These are phyloP conservation scores for Drosophila subquinaria DNA, from an alignment of 2,888 invertebrate species.

Conservation along the genomic window DNA sequence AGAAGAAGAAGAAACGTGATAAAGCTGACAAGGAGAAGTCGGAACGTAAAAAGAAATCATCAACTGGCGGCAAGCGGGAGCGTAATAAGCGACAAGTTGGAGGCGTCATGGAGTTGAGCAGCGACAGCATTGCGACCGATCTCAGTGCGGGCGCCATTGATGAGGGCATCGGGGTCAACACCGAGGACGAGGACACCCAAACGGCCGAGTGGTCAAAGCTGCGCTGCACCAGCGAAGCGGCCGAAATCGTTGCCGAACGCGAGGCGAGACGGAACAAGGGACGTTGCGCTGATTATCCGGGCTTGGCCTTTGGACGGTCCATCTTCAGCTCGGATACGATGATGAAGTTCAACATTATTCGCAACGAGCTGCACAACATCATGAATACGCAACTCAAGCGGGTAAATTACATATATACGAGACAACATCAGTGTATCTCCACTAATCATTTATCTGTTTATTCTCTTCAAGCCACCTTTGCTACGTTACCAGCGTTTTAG, in stretches of 20 bases:
- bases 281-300: conserved; percentile 96
- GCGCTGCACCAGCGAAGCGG: conserved; percentile 94
- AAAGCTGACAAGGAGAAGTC: conserved; percentile 68
- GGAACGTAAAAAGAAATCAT: conserved; percentile 74
- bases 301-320: conserved; percentile 95
- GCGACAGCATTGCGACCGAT: conserved; percentile 75
- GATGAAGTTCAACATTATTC: conserved; percentile 99
- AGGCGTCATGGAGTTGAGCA: conserved; percentile 65
- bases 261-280: conserved; percentile 91
- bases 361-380: conserved; percentile 98
- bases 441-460: conserved; percentile 41
- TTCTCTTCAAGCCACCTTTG: conserved; percentile 52
- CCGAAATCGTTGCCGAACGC: conserved; percentile 94
- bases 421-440: conserved; percentile 1
- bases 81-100: conserved; percentile 67
- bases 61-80: conserved; percentile 56
- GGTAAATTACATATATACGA: conserved; percentile 88
- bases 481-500: conserved; percentile 35
- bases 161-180: conserved; percentile 86
- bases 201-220: conserved; percentile 93
- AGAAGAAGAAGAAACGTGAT: conserved; percentile 74
- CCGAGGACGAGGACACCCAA: conserved; percentile 90
- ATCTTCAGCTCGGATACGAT: conserved; percentile 98
- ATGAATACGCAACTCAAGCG: conserved; percentile 98
- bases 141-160: conserved; percentile 82